These are phyloP conservation scores for Microplitis demolitor DNA, from an alignment of 1,140 invertebrate genomes.

Conservation along the genomic window DNA sequence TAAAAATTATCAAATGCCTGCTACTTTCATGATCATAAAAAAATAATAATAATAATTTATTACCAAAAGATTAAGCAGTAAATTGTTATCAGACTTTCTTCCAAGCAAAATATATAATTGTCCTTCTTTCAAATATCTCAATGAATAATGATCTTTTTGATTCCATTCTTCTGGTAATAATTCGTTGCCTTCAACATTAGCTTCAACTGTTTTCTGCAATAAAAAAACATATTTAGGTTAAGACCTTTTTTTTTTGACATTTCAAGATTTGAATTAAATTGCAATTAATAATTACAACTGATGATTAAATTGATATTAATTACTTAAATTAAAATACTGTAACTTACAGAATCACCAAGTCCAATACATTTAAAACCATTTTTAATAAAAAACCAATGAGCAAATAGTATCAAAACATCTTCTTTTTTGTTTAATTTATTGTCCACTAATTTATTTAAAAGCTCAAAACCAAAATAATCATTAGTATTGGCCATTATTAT, in stretches of 20 bases:
- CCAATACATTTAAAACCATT: constrained; percentile 75
- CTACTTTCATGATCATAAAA: neutral
- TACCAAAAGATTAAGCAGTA: constrained; percentile 73
- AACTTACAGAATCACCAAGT: constrained; percentile 70
- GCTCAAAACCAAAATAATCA: constrained; percentile 72
- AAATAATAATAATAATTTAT: constrained; percentile 25
- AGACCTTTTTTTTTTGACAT: too few relatives aligned
- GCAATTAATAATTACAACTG: too few relatives aligned
- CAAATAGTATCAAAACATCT: constrained; percentile 71
- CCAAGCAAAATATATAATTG: constrained; percentile 71
- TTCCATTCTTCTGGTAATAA: constrained; percentile 74
- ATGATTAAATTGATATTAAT: too few relatives aligned
- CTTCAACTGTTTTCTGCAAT: constrained; percentile 65
- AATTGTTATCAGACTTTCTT: constrained; percentile 66
- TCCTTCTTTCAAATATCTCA: constrained; percentile 70
- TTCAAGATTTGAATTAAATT: too few relatives aligned
- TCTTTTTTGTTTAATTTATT: constrained; percentile 69
- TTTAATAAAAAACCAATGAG: constrained; percentile 75
- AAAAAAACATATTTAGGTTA: neutral
- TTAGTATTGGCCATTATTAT: constrained; percentile 40
- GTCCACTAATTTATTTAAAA: constrained; percentile 68
- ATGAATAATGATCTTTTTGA: constrained; percentile 64
- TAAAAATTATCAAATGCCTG: neutral
- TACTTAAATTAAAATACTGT: too few relatives aligned
- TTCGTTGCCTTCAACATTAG: constrained; percentile 67